Percentiles rank a stretch among this genome's conserved stretches.
Conservation (phyloP, 1,140 invertebrate species). For the Cydia amplana region DNA sequence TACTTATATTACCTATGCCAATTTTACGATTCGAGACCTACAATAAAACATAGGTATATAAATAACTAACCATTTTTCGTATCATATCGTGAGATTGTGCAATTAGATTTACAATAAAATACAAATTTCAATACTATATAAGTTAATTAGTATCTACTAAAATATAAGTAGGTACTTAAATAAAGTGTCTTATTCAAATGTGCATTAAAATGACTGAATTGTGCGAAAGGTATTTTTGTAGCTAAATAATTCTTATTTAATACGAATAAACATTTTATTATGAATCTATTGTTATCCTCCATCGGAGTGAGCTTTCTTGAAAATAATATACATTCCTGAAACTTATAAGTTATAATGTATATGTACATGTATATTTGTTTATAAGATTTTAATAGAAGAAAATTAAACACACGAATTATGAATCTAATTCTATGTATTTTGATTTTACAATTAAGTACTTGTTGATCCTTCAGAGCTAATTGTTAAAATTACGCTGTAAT, state of each 20-base stretch:
- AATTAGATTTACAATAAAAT: background rate
- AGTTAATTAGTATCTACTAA: background rate
- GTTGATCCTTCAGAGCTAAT: too few species aligned
- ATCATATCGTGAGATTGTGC: background rate
- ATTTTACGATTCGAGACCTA: background rate
- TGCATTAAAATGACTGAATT: conserved; percentile 52
- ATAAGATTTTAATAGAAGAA: conserved; percentile 45
- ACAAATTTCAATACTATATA: too few species aligned
- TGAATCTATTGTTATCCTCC: conserved; percentile 52
- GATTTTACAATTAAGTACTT: background rate
- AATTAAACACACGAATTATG: conserved; percentile 2
- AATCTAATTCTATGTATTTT: background rate
- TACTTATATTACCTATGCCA: background rate
- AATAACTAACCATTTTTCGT: background rate
- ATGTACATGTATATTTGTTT: too few species aligned
- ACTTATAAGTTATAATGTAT: conserved; percentile 32
- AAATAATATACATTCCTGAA: conserved; percentile 17
- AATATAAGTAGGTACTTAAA: conserved; percentile 32
- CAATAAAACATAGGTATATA: background rate
- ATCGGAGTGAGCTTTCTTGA: conserved; percentile 45
- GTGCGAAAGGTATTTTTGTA: conserved; percentile 69
- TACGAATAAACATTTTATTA: conserved; percentile 28
- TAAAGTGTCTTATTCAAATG: conserved; percentile 25
- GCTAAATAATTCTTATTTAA: conserved; percentile 35
- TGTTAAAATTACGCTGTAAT: too few species aligned